A percentile compares a stretch with the other conserved stretches of the same genome.
Conservation (phyloP, 2,888 invertebrate genomes). For the Epinotia nisella region DNA sequence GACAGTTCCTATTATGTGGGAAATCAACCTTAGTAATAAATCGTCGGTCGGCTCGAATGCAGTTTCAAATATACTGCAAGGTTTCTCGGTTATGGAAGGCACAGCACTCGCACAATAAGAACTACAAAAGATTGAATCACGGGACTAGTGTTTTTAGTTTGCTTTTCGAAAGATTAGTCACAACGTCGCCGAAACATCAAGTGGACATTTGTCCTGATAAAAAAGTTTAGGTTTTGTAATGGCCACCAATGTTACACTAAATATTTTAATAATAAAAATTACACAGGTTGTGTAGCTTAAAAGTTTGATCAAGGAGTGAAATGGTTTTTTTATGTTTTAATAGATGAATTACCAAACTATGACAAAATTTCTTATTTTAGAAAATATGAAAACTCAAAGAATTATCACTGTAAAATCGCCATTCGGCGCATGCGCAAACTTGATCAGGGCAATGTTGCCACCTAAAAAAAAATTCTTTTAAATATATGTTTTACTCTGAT, state of each 20-base stretch:
- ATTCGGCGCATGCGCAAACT: conserved; percentile 85
- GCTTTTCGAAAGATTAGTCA: conserved; percentile 77
- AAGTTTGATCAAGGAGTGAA: conserved; percentile 57
- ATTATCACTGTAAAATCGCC: conserved; percentile 82
- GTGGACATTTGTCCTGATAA: conserved; percentile 84
- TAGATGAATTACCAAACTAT: conserved; percentile 78
- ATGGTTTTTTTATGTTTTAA: conserved; percentile 67
- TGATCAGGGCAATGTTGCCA: conserved; percentile 73
- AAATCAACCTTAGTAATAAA: conserved; percentile 76
- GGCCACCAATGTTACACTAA: conserved; percentile 84
- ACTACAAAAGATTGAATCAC: conserved; percentile 62
- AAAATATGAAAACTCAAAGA: conserved; percentile 82
- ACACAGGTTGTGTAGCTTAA: conserved; percentile 55
- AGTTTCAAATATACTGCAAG: conserved; percentile 66
- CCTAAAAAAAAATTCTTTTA: conserved; percentile 46
- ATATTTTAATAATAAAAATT: conserved; percentile 69
- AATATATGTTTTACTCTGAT: not conserved
- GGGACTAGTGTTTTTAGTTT: conserved; percentile 67
- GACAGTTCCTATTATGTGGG: conserved; percentile 76
- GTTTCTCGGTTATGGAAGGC: conserved; percentile 59
- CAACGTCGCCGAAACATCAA: conserved; percentile 85
- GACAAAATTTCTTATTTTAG: conserved; percentile 80
- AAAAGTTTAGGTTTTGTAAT: conserved; percentile 85
- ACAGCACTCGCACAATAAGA: conserved; percentile 63
- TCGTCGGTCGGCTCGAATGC: conserved; percentile 74